These are phyloP conservation scores for Pandemis heparana DNA, from an alignment of 2,888 invertebrate genomes.

Conservation along the genomic window DNA sequence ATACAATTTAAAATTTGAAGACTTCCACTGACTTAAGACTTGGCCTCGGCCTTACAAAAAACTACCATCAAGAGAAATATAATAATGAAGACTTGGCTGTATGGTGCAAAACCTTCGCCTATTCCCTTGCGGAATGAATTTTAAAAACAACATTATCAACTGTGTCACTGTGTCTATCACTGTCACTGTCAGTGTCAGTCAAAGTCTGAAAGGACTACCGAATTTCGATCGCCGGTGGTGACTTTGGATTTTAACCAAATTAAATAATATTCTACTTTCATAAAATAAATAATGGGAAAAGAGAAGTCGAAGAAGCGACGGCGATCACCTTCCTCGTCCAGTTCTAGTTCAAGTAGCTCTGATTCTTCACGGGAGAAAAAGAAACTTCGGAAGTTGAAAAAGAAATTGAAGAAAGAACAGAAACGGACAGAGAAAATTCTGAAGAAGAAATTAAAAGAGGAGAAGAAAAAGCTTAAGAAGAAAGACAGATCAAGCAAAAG, in stretches of 20 bases:
- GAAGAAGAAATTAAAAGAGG: constrained; percentile 82
- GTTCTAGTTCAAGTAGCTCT: constrained; percentile 72
- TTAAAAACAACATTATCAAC: background rate
- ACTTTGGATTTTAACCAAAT: constrained; percentile 10
- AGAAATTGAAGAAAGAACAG: constrained; percentile 83
- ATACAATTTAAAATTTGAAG: too few species aligned
- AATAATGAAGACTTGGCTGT: too few species aligned
- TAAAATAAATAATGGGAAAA: constrained; percentile 65
- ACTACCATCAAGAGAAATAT: too few species aligned
- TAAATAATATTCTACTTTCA: background rate
- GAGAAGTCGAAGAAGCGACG: constrained; percentile 75
- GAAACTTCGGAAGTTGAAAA: constrained; percentile 83
- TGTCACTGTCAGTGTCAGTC: background rate
- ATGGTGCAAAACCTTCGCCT: too few species aligned
- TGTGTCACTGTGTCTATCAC: background rate
- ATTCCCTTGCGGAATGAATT: too few species aligned
- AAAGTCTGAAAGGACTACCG: background rate
- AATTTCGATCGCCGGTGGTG: background rate
- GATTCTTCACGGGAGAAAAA: constrained; percentile 79
- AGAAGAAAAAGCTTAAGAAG: constrained; percentile 74
- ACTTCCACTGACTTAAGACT: too few species aligned
- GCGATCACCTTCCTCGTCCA: constrained; percentile 61
- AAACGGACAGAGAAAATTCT: constrained; percentile 82
- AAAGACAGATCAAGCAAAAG: constrained; percentile 60
- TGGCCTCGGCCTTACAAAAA: too few species aligned